These are phyloP conservation scores for Mola mola DNA, from an alignment of 2,113 vertebrate species.

Conservation along the genomic window DNA sequence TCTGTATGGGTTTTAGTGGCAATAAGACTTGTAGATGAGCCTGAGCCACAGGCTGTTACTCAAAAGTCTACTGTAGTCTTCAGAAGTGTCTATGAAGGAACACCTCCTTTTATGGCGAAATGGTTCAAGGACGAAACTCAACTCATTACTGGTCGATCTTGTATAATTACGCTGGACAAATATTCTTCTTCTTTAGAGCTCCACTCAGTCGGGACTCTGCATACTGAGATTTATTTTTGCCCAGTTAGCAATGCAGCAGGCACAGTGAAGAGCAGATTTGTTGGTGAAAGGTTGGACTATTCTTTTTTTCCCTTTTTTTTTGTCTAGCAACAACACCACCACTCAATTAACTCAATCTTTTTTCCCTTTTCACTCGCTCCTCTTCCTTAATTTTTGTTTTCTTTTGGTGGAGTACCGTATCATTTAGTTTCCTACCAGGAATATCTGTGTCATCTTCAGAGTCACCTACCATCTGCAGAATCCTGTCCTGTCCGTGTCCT, in stretches of 20 bases:
- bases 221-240: slow-evolving; percentile 88
- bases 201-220: slow-evolving; percentile 85
- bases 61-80: slow-evolving; percentile 89
- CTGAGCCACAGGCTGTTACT: slow-evolving; percentile 84
- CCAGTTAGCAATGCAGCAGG: slow-evolving; percentile 93
- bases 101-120: slow-evolving; percentile 89
- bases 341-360: slow-evolving; percentile 31
- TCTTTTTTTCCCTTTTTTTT: slow-evolving; percentile 51
- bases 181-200: slow-evolving; percentile 88
- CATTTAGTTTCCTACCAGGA: slow-evolving; percentile 16
- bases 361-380: slow-evolving; percentile 35
- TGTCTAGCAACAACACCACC: slow-evolving; percentile 5
- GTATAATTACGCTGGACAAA: slow-evolving; percentile 86
- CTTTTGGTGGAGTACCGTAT: no score
- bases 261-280: slow-evolving; percentile 84
- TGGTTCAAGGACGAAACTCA: slow-evolving; percentile 93
- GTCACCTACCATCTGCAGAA: slow-evolving; percentile 15
- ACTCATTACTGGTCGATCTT: slow-evolving; percentile 86
- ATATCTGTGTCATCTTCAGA: slow-evolving; percentile 32
- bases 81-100: slow-evolving; percentile 89
- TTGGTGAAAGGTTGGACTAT: slow-evolving; percentile 83
- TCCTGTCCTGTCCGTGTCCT: slow-evolving; percentile 2
- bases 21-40: slow-evolving; percentile 88
- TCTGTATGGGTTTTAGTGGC: slow-evolving; percentile 82
- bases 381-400: no score